A percentile compares a stretch with the other conserved stretches of the same genome.
These are phyloP conservation scores for Hetaerina americana DNA, from an alignment of 1,140 invertebrate species.

Conservation along the genomic window DNA sequence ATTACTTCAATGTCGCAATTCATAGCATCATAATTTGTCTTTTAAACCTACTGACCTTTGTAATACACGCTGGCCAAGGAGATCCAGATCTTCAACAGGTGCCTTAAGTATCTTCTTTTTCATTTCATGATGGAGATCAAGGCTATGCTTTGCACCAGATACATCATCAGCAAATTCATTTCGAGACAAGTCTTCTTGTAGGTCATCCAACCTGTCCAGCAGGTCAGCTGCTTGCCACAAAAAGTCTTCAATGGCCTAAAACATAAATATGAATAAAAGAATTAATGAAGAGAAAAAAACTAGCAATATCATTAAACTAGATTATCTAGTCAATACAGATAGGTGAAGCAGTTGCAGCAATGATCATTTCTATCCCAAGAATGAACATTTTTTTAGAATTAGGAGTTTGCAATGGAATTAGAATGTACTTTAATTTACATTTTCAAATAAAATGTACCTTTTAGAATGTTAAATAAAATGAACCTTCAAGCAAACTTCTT, in stretches of 20 bases:
- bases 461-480: too few relatives aligned
- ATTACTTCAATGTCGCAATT: too few relatives aligned
- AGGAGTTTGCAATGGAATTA: too few relatives aligned
- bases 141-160: conserved; percentile 70
- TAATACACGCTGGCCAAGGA: conserved; percentile 49
- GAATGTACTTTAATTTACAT: too few relatives aligned
- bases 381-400: too few relatives aligned
- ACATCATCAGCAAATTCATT: conserved; percentile 90
- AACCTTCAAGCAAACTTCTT: too few relatives aligned
- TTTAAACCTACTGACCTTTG: conserved; percentile 50
- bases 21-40: too few relatives aligned
- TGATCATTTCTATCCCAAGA: too few relatives aligned
- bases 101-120: conserved; percentile 87
- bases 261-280: conserved; percentile 10
- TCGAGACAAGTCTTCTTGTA: conserved; percentile 78
- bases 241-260: conserved; percentile 79
- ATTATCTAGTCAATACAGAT: too few relatives aligned
- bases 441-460: too few relatives aligned
- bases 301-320: too few relatives aligned
- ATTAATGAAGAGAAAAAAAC: neutral
- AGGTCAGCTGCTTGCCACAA: conserved; percentile 88
- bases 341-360: too few relatives aligned
- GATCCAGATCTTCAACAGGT: conserved; percentile 82
- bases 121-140: conserved; percentile 88
- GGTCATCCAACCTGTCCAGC: conserved; percentile 77